Evolutionary conservation across 2,797 vertebrate species (phyloP), one percentile per base, ranked within the genome.

Genomic region (Pangasius krempfi): DNA sequence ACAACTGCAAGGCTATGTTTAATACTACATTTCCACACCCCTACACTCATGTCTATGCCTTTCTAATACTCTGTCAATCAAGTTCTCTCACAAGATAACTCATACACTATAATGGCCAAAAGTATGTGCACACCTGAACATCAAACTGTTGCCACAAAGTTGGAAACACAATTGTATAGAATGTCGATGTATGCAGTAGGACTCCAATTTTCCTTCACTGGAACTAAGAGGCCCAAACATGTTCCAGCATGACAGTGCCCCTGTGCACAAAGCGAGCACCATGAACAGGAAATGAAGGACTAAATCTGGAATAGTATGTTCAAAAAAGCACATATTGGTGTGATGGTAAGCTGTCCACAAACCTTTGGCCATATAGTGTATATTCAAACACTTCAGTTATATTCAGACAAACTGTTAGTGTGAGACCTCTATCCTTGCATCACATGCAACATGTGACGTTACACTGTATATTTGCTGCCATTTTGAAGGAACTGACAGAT

Each of bases 1-100:
- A 80, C 72, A 90, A 88, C 90, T 85, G 87, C 79, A 84, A 66
- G 22, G 52, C 75, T 83, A 60, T 52, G 14, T n/a, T 70, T 25
- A 70, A 16, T 79, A 79, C 14, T 52, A 20, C 75, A 64, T 62
- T 64, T 83, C 58, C 40, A 52, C 52, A 58, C 22, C 54, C 18
- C 44, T 60, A 37, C 78, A n/a, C 58, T 83, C 37, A 47, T 64
- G 81, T 9, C 25, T 37, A 62, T 40, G 10, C 22, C 54, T 37
- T 81, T 81, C 20, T 13, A 60, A 40, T 60, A 13, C 22, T 75
- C 27, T 18, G 13, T 79, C 76, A 50, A 27, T 54, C 25, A 50
- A n/a, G 7, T 37, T 81, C 18, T 37, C 68, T 47, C 40, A 25
- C 72, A 47, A 47, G 10, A 37, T 47, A 52, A 6, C 25, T 4